Conservation (phyloP, 2,113 vertebrate genomes). For the Oxygymnocypris stewartii region DNA sequence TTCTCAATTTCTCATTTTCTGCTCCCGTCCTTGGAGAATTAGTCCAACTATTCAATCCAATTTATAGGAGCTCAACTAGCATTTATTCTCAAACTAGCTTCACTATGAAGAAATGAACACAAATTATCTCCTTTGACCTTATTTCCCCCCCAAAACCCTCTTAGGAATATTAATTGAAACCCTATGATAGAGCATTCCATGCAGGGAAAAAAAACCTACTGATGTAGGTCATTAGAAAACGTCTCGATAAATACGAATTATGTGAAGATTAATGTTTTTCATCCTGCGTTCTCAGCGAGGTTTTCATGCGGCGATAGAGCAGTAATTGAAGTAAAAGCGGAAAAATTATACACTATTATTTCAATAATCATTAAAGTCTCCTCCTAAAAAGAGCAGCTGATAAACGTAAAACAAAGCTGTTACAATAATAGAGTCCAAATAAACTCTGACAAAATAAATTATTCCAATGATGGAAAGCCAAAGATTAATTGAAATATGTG, state of each 20-base stretch:
- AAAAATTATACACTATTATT: conserved; percentile 5
- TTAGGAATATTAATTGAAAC: conserved; percentile 34
- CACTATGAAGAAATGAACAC: conserved; percentile 20
- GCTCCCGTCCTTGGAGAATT: conserved; percentile 11
- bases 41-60: conserved; percentile 11
- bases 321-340: conserved; percentile 7
- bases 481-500: neutral
- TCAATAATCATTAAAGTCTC: conserved; percentile 8
- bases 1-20: conserved; percentile 32
- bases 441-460: conserved; percentile 13
- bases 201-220: neutral
- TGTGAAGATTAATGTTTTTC: neutral
- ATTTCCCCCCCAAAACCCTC: neutral
- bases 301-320: conserved; percentile 3
- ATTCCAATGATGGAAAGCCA: conserved; percentile 9
- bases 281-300: neutral
- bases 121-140: conserved; percentile 33
- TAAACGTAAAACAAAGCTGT: conserved; percentile 17
- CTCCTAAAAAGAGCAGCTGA: conserved; percentile 1
- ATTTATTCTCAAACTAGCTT: conserved; percentile 23
- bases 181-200: neutral
- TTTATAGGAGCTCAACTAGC: conserved; percentile 7
- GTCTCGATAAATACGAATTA: conserved; percentile 11
- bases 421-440: neutral
- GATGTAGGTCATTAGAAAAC: conserved; percentile 29